phyloP scores from a whole-genome alignment of 1,140 invertebrate species.

The Bombus fervidus region DNA sequence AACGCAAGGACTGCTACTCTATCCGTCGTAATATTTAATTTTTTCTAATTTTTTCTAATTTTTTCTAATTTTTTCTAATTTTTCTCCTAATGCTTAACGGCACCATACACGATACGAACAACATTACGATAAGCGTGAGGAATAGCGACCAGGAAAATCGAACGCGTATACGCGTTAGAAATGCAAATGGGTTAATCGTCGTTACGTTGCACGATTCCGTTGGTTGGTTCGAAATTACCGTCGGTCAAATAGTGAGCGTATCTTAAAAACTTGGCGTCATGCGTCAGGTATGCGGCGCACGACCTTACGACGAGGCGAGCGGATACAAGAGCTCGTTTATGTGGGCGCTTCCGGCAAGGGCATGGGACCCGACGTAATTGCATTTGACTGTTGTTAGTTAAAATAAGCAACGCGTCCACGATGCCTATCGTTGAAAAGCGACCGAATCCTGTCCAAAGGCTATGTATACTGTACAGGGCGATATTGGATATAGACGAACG shows the following conservation, averaged over 20 bases:
- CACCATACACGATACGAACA: background rate
- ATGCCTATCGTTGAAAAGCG: background rate
- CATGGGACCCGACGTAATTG: conserved; percentile 48
- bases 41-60: too few relatives aligned
- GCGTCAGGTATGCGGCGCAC: conserved; percentile 38
- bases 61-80: too few relatives aligned
- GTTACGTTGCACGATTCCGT: conserved; percentile 19
- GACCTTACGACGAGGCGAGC: conserved; percentile 29
- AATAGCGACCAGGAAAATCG: background rate
- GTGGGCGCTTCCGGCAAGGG: conserved; percentile 56
- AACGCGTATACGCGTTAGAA: background rate
- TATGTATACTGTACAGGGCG: background rate
- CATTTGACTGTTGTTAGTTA: conserved; percentile 43
- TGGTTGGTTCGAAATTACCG: background rate
- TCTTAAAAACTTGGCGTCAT: conserved; percentile 47
- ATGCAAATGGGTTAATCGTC: conserved; percentile 24
- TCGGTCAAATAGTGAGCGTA: background rate
- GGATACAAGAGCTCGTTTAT: conserved; percentile 47
- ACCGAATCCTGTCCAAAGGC: background rate
- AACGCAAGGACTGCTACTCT: too few relatives aligned
- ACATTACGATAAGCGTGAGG: background rate
- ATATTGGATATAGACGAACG: too few relatives aligned
- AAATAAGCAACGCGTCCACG: conserved; percentile 28
- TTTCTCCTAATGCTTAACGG: too few relatives aligned
- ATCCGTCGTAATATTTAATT: too few relatives aligned